Percentiles rank a stretch among this genome's conserved stretches.
phyloP scores from a whole-genome alignment of 2,888 invertebrate genomes.

The Nysson spinosus region DNA sequence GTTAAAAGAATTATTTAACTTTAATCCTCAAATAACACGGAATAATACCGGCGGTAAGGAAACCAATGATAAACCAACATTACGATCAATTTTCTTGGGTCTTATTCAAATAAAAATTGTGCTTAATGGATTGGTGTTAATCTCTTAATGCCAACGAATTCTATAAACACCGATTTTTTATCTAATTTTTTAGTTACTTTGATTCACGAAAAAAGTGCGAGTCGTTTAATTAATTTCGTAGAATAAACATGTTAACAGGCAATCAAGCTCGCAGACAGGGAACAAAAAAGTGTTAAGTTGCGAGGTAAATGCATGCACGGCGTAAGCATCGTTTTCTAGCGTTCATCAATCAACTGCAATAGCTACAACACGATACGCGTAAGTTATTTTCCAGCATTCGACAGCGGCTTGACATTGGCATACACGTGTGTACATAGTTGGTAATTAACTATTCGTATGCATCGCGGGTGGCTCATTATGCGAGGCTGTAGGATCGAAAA shows the following conservation, averaged over 20 bases:
- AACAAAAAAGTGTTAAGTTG: neutral
- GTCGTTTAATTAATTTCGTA: neutral
- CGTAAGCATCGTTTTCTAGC: constrained; percentile 12
- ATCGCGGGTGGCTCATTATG: neutral
- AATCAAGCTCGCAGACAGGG: neutral
- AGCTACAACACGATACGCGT: constrained; percentile 19
- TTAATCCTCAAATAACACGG: too few relatives aligned
- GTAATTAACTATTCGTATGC: constrained; percentile 12
- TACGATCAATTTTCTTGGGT: too few relatives aligned
- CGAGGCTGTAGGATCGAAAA: neutral
- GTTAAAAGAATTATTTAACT: too few relatives aligned
- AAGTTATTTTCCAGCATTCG: constrained; percentile 28
- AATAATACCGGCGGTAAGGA: too few relatives aligned
- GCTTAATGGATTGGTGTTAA: too few relatives aligned
- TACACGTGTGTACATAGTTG: neutral
- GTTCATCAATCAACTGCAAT: constrained; percentile 23
- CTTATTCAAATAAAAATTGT: too few relatives aligned
- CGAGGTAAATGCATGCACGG: neutral
- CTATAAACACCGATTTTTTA: neutral
- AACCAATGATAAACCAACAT: too few relatives aligned
- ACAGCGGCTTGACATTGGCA: constrained; percentile 14
- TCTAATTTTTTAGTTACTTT: neutral
- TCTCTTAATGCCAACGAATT: too few relatives aligned
- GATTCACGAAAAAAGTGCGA: neutral
- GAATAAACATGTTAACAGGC: neutral